Evolutionary conservation across 2,888 invertebrate genomes (phyloP), one percentile per base, ranked within the genome.

Genomic region (Hypolimnas misippus): DNA sequence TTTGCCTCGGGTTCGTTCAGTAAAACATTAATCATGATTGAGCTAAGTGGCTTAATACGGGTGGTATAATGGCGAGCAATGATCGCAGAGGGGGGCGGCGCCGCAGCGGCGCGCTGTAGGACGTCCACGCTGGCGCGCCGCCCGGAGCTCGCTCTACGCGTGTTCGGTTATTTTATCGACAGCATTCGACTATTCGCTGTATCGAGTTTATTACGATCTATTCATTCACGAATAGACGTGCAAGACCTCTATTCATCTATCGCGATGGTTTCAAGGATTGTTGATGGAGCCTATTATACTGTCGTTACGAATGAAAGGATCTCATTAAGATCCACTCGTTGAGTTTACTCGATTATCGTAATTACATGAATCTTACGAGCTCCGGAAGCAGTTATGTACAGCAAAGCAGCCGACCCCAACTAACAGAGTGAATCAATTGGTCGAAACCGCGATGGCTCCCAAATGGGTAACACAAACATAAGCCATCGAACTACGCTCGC

Each of bases 1-100:
- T 91, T 91, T 89, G 87, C 87, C 77, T 70, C 79, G 84, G 84
- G 81, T 85, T 84, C 83, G 84, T 89, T 88, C 88, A 86, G 86
- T 87, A 84, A 84, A 90, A 87, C 92, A 92, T 92, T 92, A 92
- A 93, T 92, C 93, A 92, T 92, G 92, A 92, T 91, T 89, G 90
- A 92, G 86, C 92, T 92, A 91, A 92, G 92, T 92, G 93, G 92
- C 91, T 92, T 88, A 92, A 92, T 92, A 92, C 87, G 84, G 85
- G 86, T 82, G 86, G 90, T 87, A 88, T 90, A 89, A 90, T 89
- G 87, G 86, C 85, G 81, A 82, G 89, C 89, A 86, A 89, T 91
- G 91, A 89, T 88, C 89, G 84, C 83, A 82, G 79, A 81, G 84
- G 92, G 89, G 89, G 87, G 86, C 90, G 91, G 88, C 91, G 90